Conservation (phyloP, 2,113 vertebrate genomes). For the Cacatua alba region DNA sequence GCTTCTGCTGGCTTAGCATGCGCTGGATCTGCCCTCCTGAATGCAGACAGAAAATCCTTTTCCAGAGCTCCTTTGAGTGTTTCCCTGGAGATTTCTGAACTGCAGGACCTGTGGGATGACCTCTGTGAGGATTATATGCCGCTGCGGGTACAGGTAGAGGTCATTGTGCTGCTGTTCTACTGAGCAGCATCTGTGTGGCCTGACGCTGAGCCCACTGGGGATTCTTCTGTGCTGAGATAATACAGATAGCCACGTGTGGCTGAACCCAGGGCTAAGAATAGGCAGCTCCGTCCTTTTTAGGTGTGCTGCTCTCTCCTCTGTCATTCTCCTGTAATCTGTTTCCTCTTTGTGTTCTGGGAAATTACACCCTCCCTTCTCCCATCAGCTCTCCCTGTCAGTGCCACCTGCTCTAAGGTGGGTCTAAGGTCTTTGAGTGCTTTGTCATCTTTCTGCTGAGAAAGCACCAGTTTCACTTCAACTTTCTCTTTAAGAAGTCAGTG, state of each 20-base stretch:
- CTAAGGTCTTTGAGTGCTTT: background rate
- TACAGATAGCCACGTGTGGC: background rate
- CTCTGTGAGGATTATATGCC: slow-evolving; percentile 86
- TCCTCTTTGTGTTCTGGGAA: background rate
- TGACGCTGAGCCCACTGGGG: background rate
- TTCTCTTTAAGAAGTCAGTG: background rate
- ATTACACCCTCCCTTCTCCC: background rate
- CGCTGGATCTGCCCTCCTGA: slow-evolving; percentile 51
- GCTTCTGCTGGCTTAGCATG: background rate
- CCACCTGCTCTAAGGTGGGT: background rate
- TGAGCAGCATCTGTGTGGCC: background rate
- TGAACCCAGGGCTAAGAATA: slow-evolving; percentile 44
- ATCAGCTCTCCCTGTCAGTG: background rate
- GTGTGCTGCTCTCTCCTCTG: background rate
- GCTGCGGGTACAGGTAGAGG: slow-evolving; percentile 84
- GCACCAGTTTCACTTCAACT: background rate
- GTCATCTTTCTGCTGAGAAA: background rate
- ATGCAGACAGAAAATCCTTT: slow-evolving; percentile 63
- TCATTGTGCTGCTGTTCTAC: background rate
- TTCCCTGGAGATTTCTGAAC: slow-evolving; percentile 80
- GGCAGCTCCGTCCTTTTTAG: slow-evolving; percentile 24
- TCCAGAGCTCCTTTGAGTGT: slow-evolving; percentile 72
- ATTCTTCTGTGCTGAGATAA: slow-evolving; percentile 56
- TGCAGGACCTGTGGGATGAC: slow-evolving; percentile 90
- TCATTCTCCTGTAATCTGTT: background rate